Percentiles rank a stretch among this genome's conserved stretches.
Evolutionary conservation across 2,888 invertebrate species (phyloP).

Genomic region (Diarsia rubi): DNA sequence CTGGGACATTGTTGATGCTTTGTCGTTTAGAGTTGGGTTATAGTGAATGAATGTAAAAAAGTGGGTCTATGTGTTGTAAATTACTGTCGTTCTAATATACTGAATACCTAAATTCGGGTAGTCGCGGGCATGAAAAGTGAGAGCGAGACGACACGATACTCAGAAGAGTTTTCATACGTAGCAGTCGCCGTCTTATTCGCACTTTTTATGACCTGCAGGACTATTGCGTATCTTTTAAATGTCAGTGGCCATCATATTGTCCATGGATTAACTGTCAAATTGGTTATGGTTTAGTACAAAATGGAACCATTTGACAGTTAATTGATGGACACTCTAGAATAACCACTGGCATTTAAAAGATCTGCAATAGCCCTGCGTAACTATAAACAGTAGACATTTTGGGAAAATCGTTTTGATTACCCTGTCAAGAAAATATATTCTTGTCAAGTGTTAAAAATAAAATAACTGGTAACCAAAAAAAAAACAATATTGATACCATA

Average conservation of each 20-base stretch:
- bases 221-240: too few relatives aligned
- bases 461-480: constrained; percentile 13
- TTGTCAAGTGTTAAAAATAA: not conserved
- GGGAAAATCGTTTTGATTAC: not conserved
- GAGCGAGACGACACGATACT: constrained; percentile 8
- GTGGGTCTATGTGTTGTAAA: not conserved
- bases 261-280: too few relatives aligned
- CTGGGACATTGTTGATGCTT: constrained; percentile 72
- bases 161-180: not conserved
- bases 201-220: not conserved
- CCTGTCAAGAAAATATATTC: not conserved
- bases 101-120: not conserved
- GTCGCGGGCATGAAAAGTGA: not conserved
- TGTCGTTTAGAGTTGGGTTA: constrained; percentile 71
- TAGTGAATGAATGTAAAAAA: constrained; percentile 50
- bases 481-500: not conserved
- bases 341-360: too few relatives aligned
- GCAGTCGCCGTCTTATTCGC: not conserved
- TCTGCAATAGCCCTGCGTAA: too few relatives aligned
- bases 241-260: too few relatives aligned
- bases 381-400: too few relatives aligned
- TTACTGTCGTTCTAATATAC: not conserved
- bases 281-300: too few relatives aligned
- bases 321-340: too few relatives aligned
- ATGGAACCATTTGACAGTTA: too few relatives aligned